phyloP scores from a whole-genome alignment of 2,888 invertebrate genomes.

The Pristionchus maxplancki region DNA sequence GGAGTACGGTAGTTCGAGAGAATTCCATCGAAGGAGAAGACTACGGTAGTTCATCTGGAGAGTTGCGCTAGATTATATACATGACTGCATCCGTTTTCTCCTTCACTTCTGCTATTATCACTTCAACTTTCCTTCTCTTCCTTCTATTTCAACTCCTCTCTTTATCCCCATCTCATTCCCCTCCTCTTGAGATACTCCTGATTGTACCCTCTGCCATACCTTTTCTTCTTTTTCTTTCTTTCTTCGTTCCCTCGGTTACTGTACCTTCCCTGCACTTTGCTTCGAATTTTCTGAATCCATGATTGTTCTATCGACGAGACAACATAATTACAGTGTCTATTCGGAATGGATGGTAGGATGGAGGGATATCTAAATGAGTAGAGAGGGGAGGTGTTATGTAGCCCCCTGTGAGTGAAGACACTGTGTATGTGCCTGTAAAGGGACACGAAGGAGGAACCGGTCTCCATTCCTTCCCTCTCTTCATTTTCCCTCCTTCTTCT shows the following conservation, averaged over 20 bases:
- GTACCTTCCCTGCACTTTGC: not conserved
- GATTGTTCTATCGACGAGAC: not conserved
- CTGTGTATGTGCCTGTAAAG: conserved; percentile 34
- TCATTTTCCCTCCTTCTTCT: too few species aligned
- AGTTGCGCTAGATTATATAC: not conserved
- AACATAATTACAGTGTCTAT: not conserved
- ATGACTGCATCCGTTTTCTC: not conserved
- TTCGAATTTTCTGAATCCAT: not conserved
- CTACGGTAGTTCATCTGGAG: not conserved
- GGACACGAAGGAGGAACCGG: conserved; percentile 3
- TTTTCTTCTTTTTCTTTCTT: not conserved
- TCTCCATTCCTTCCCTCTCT: not conserved
- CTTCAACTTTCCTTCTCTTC: not conserved
- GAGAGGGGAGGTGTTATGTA: not conserved
- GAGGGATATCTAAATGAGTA: not conserved
- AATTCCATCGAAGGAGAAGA: not conserved
- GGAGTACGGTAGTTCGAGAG: not conserved
- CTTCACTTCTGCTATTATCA: not conserved
- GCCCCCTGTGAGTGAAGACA: conserved; percentile 6
- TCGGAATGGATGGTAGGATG: not conserved
- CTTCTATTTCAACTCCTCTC: not conserved
- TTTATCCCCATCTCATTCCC: not conserved
- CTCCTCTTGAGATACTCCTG: not conserved
- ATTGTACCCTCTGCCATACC: not conserved
- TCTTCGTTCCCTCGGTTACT: not conserved